Conservation (phyloP, 2,888 invertebrate species). For the Conomelus anceps region DNA sequence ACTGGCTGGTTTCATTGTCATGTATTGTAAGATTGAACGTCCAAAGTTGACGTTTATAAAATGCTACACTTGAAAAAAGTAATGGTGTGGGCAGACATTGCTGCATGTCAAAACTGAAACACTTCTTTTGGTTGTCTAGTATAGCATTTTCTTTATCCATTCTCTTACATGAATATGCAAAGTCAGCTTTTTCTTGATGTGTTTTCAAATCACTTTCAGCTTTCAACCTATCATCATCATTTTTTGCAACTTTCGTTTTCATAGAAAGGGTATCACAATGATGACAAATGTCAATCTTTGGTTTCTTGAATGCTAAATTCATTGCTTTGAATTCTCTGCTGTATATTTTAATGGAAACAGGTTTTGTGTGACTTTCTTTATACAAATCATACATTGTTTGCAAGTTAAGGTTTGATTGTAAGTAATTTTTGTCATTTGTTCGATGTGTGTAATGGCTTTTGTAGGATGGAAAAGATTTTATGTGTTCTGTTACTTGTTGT, state of each 20-base stretch:
- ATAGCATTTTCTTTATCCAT: slow-evolving; percentile 19
- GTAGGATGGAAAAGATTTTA: slow-evolving; percentile 14
- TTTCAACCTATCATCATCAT: not conserved
- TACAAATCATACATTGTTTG: slow-evolving; percentile 15
- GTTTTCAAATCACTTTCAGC: not conserved
- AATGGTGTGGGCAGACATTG: slow-evolving; percentile 36
- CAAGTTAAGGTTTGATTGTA: slow-evolving; percentile 14
- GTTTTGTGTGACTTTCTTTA: slow-evolving; percentile 4
- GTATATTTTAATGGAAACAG: slow-evolving; percentile 20
- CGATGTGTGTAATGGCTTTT: slow-evolving; percentile 19
- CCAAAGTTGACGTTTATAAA: slow-evolving; percentile 38
- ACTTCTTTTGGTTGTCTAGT: not conserved
- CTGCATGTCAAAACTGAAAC: slow-evolving; percentile 30
- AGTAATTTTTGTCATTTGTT: slow-evolving; percentile 11
- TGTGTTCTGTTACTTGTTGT: slow-evolving; percentile 15
- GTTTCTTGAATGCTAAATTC: slow-evolving; percentile 30
- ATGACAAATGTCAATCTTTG: slow-evolving; percentile 31
- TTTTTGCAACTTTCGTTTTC: slow-evolving; percentile 15
- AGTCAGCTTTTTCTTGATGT: slow-evolving; percentile 24
- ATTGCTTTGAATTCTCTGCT: slow-evolving; percentile 24
- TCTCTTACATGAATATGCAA: slow-evolving; percentile 18
- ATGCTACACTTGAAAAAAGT: slow-evolving; percentile 34
- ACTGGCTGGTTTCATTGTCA: slow-evolving; percentile 3
- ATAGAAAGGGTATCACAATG: slow-evolving; percentile 27
- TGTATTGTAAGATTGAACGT: slow-evolving; percentile 37